Evolutionary conservation across 2,113 vertebrate species (phyloP).

Genomic region (Hyla sarda): DNA sequence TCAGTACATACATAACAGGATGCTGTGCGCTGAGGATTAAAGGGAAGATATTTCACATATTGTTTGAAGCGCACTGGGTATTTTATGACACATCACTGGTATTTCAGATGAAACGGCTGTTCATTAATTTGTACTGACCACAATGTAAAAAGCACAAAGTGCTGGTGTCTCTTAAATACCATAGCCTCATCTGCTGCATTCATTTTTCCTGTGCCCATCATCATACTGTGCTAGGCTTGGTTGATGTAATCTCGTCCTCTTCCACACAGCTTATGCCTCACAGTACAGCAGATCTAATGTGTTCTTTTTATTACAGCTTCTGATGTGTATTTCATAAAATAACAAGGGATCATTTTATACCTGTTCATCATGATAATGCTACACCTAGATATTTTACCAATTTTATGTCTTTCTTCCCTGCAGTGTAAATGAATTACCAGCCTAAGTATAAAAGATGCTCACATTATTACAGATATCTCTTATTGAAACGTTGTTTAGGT

Average conservation of each 20-base stretch:
- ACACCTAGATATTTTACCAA: background rate
- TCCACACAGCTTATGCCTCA: background rate
- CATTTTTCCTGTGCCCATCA: background rate
- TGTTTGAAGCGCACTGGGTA: constrained; percentile 27
- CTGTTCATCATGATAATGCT: background rate
- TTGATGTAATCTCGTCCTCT: background rate
- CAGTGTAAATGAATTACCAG: background rate
- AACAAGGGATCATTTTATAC: background rate
- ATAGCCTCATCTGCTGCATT: background rate
- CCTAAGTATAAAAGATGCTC: background rate
- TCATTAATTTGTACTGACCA: constrained; percentile 27
- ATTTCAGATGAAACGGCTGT: constrained; percentile 14
- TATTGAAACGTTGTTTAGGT: background rate
- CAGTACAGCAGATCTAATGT: background rate
- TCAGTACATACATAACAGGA: constrained; percentile 47
- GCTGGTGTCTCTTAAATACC: background rate
- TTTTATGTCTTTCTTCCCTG: background rate
- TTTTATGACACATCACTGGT: constrained; percentile 19
- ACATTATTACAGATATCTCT: background rate
- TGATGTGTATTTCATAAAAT: background rate
- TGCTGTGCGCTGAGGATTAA: constrained; percentile 45
- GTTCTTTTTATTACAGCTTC: background rate
- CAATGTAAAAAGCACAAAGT: constrained; percentile 9
- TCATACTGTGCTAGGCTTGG: background rate
- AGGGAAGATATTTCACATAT: constrained; percentile 27